Conservation (phyloP, 2,797 vertebrate species). For the Acrossocheilus wenchowensis region DNA sequence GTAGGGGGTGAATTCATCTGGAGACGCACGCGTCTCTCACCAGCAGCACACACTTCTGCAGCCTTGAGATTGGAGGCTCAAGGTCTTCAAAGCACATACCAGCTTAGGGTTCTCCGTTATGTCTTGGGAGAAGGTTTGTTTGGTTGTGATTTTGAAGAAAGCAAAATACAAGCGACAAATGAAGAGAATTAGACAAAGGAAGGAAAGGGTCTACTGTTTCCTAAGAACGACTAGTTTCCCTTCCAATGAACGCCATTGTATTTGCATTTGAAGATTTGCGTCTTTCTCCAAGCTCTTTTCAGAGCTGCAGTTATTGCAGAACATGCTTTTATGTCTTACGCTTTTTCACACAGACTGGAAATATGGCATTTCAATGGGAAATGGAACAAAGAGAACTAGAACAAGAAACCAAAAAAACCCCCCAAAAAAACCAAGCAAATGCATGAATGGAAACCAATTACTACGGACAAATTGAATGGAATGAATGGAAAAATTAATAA, state of each 20-base stretch:
- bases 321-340: background rate
- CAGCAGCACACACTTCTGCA: conserved; percentile 47
- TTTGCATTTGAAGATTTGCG: conserved; percentile 34
- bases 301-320: background rate
- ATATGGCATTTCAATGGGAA: conserved; percentile 13
- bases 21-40: background rate
- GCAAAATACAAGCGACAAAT: conserved; percentile 28
- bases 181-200: conserved; percentile 43
- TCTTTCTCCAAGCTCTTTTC: conserved; percentile 14
- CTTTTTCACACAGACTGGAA: conserved; percentile 4
- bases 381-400: conserved; percentile 22
- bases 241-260: background rate
- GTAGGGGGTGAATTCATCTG: conserved; percentile 48
- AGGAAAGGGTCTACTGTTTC: conserved; percentile 12
- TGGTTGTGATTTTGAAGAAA: conserved; percentile 50
- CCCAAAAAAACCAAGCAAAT: conserved; percentile 23
- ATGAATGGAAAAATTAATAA: conserved; percentile 5
- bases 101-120: conserved; percentile 39
- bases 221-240: background rate
- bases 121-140: conserved; percentile 52
- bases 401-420: background rate
- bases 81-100: conserved; percentile 39
- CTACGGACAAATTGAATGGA: background rate
- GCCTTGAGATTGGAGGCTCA: conserved; percentile 49
- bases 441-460: conserved; percentile 17